Conservation (phyloP, 2,113 vertebrate genomes). For the Bos taurus region DNA sequence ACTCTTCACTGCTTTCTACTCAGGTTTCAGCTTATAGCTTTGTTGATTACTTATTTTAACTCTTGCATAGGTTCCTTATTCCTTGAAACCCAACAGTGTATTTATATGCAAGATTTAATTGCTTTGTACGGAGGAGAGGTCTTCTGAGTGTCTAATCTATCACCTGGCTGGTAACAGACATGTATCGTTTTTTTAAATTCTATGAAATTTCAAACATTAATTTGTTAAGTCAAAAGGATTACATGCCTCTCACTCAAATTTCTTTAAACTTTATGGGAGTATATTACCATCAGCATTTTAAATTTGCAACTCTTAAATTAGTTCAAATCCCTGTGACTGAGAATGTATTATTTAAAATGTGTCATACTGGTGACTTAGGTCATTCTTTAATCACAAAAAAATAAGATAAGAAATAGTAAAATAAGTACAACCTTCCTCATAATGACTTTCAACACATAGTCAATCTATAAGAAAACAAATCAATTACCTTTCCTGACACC, state of each 20-base stretch:
- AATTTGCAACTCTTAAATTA: constrained; percentile 25
- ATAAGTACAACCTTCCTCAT: background rate
- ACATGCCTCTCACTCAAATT: background rate
- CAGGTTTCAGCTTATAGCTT: background rate
- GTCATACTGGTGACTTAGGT: background rate
- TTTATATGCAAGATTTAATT: background rate
- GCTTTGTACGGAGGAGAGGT: background rate
- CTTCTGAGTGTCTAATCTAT: background rate
- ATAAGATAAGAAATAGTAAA: background rate
- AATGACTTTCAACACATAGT: background rate
- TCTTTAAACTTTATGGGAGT: background rate
- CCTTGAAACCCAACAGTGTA: background rate
- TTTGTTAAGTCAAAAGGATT: background rate
- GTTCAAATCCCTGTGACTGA: background rate
- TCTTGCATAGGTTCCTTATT: background rate
- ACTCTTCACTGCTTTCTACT: background rate
- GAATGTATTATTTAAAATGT: background rate
- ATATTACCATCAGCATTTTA: background rate
- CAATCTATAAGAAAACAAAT: background rate
- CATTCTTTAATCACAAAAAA: background rate
- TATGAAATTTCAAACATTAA: background rate
- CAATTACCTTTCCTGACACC: background rate
- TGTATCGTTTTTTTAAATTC: background rate
- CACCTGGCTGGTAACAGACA: background rate
- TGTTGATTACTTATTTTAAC: background rate